Conservation (phyloP, 2,888 invertebrate genomes). For the Byasa hedistus region DNA sequence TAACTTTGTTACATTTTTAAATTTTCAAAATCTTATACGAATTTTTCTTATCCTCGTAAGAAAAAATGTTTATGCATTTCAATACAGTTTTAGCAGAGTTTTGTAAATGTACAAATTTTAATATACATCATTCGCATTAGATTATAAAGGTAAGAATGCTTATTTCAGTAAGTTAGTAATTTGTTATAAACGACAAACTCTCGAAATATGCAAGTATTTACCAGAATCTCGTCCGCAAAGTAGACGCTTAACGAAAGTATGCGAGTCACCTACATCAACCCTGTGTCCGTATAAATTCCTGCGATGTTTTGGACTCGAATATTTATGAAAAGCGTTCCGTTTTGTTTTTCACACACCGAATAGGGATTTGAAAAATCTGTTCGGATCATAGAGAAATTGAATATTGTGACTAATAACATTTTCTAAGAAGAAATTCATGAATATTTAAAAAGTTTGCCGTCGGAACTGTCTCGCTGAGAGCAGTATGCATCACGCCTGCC, state of each 20-base stretch:
- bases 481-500: neutral
- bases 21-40: neutral
- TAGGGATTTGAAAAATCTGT: too few relatives aligned
- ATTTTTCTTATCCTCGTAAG: too few relatives aligned
- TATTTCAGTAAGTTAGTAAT: neutral
- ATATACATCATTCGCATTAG: too few relatives aligned
- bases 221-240: slow-evolving; percentile 7
- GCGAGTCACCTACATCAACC: neutral
- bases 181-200: neutral
- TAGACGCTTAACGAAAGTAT: slow-evolving; percentile 15
- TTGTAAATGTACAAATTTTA: too few relatives aligned
- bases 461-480: neutral
- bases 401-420: too few relatives aligned
- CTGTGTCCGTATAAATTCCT: slow-evolving; percentile 7
- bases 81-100: too few relatives aligned
- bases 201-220: slow-evolving; percentile 17
- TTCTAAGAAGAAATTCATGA: too few relatives aligned
- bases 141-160: too few relatives aligned
- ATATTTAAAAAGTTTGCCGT: neutral
- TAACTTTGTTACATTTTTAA: neutral
- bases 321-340: neutral
- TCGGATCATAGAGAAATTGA: too few relatives aligned
- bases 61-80: too few relatives aligned
- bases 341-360: too few relatives aligned
- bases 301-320: neutral